Evolutionary conservation across 2,113 vertebrate genomes (phyloP).

Genomic region (Myrmophylax atrothorax): DNA sequence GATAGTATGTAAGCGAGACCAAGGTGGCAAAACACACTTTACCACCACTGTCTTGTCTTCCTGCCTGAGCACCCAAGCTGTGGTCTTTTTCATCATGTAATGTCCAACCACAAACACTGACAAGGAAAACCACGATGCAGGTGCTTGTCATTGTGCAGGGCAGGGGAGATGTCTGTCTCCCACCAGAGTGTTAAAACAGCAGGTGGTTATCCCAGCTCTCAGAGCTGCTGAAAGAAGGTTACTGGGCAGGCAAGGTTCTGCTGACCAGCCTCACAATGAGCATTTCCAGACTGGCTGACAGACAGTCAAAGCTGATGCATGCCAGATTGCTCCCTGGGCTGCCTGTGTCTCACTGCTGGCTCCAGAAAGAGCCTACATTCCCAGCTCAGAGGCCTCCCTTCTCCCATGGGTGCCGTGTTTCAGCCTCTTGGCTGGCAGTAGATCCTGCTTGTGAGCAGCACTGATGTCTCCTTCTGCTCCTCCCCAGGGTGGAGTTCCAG

Average conservation of each 20-base stretch:
- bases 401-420: fast-evolving
- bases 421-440: background rate
- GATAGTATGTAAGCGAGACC: background rate
- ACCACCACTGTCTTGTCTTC: fast-evolving
- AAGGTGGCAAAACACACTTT: background rate
- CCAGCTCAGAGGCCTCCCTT: background rate
- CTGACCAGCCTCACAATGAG: fast-evolving
- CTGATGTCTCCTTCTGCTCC: background rate
- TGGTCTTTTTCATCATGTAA: background rate
- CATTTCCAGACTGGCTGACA: background rate
- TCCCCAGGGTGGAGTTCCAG: slow-evolving; percentile 84
- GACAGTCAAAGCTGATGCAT: background rate
- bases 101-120: background rate
- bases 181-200: background rate
- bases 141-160: background rate
- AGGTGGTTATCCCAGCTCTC: background rate
- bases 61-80: background rate
- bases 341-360: background rate
- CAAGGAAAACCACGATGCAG: background rate
- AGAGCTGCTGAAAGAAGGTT: background rate
- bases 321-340: fast-evolving
- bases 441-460: background rate
- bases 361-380: background rate
- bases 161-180: background rate
- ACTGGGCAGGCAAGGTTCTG: background rate